Evolutionary conservation across 2,888 invertebrate genomes (phyloP).

Genomic region (Cybosia mesomella): DNA sequence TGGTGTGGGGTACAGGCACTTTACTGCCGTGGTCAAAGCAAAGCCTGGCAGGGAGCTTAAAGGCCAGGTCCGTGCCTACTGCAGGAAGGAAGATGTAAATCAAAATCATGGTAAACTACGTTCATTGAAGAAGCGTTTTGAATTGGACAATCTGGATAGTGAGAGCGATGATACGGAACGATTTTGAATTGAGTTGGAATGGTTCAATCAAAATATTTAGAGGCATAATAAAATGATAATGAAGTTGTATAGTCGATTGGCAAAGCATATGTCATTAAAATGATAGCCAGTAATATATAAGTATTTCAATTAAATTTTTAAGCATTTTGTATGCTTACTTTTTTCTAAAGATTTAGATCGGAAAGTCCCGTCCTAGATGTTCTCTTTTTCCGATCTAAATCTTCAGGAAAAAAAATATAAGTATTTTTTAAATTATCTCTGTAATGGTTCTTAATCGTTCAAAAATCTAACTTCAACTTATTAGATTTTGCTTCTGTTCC

Average conservation of each 20-base stretch:
- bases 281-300: not conserved
- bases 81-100: slow-evolving; percentile 30
- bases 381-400: too few relatives aligned
- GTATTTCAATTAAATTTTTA: too few relatives aligned
- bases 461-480: too few relatives aligned
- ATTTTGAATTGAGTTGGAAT: not conserved
- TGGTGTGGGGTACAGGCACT: slow-evolving; percentile 69
- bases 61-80: slow-evolving; percentile 67
- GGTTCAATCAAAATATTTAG: not conserved
- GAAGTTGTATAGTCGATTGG: not conserved
- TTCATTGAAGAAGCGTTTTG: not conserved
- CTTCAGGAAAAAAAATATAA: too few relatives aligned
- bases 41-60: slow-evolving; percentile 54
- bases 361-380: too few relatives aligned
- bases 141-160: not conserved
- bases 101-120: not conserved
- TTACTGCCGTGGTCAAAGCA: slow-evolving; percentile 63
- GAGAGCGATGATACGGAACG: not conserved
- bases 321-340: too few relatives aligned
- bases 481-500: too few relatives aligned
- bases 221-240: not conserved
- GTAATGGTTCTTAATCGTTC: too few relatives aligned
- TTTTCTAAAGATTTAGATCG: too few relatives aligned
- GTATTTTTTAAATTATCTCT: too few relatives aligned
- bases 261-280: not conserved